Evolutionary conservation across 2,797 vertebrate genomes (phyloP).

Genomic region (Sternarchorhynchus goeldii): DNA sequence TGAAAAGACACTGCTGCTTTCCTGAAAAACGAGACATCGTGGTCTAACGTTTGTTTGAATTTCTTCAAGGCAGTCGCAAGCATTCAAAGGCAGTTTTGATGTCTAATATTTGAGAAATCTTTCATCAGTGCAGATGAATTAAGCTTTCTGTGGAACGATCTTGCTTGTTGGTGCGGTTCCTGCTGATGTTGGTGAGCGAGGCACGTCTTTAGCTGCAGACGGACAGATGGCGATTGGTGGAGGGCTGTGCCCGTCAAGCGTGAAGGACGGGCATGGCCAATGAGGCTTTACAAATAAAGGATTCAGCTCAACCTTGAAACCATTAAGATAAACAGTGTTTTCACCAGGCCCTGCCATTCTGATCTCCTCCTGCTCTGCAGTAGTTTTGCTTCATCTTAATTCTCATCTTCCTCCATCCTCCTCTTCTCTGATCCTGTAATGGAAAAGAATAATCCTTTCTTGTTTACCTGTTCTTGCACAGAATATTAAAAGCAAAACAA

Average conservation of each 20-base stretch:
- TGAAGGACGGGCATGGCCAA: constrained; percentile 45
- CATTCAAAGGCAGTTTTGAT: background rate
- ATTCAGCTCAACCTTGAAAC: constrained; percentile 49
- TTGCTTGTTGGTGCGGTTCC: background rate
- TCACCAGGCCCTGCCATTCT: constrained; percentile 12
- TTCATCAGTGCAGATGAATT: too few species aligned
- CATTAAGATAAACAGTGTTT: constrained; percentile 39
- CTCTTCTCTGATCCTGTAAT: constrained; percentile 11
- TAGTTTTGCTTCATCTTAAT: constrained; percentile 27
- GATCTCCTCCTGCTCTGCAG: background rate
- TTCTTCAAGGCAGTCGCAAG: background rate
- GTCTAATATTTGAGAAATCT: background rate
- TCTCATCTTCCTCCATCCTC: constrained; percentile 23
- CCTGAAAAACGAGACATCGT: background rate
- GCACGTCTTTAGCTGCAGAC: background rate
- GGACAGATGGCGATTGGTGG: constrained; percentile 36
- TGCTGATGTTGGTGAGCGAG: constrained; percentile 1
- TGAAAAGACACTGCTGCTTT: constrained; percentile 7
- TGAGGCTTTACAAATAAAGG: constrained; percentile 47
- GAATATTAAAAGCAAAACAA: constrained; percentile 30
- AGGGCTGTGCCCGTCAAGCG: constrained; percentile 26
- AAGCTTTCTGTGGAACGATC: background rate
- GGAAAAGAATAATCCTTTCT: constrained; percentile 29
- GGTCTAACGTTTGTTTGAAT: background rate
- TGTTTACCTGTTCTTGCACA: constrained; percentile 34